phyloP scores from a whole-genome alignment of 2,888 invertebrate genomes.

The Ophion costatus region DNA sequence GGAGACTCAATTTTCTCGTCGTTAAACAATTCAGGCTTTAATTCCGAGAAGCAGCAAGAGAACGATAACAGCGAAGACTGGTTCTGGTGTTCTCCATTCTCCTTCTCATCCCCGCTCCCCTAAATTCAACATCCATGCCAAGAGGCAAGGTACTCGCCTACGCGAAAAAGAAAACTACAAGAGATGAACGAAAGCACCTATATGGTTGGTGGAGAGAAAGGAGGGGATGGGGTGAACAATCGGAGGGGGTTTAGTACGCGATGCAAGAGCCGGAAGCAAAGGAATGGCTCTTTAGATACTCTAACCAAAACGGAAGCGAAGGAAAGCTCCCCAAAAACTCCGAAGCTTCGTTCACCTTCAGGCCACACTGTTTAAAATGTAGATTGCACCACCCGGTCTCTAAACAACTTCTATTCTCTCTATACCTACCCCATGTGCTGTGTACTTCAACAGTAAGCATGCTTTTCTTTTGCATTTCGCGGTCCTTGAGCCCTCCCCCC shows the following conservation, averaged over 20 bases:
- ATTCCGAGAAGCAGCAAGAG: conserved; percentile 69
- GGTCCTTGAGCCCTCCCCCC: conserved; percentile 43
- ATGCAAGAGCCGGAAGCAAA: conserved; percentile 38
- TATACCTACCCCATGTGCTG: conserved; percentile 41
- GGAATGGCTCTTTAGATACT: conserved; percentile 43
- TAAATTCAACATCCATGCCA: conserved; percentile 43
- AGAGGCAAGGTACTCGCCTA: conserved; percentile 36
- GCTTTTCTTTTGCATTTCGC: conserved; percentile 62
- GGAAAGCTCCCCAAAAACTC: conserved; percentile 48
- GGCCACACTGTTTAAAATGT: conserved; percentile 74
- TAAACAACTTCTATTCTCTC: conserved; percentile 12
- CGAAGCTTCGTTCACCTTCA: conserved; percentile 38
- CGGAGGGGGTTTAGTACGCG: background rate
- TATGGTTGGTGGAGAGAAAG: background rate
- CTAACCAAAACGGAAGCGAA: conserved; percentile 57
- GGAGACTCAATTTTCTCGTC: conserved; percentile 73
- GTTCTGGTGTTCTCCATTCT: conserved; percentile 26
- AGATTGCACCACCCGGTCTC: conserved; percentile 73
- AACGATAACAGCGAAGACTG: conserved; percentile 61
- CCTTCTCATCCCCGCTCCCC: conserved; percentile 34
- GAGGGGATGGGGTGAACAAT: background rate
- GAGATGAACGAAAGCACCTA: conserved; percentile 61
- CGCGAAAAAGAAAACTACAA: conserved; percentile 51
- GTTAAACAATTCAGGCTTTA: conserved; percentile 76
- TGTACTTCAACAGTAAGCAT: conserved; percentile 73